Evolutionary conservation across 2,113 vertebrate species (phyloP).

Genomic region (Bos javanicus): DNA sequence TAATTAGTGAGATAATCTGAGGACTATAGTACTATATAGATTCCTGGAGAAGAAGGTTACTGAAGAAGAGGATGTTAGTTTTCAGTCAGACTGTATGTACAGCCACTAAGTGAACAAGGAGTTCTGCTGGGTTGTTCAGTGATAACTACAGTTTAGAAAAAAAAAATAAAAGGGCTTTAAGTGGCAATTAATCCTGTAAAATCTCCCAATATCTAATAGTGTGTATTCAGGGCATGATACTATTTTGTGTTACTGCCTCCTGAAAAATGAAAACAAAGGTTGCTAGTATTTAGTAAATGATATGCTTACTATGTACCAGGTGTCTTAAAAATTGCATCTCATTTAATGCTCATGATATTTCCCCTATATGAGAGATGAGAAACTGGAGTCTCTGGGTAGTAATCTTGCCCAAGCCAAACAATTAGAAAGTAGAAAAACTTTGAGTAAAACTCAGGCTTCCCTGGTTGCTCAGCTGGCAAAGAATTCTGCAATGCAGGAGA

Average conservation of each 20-base stretch:
- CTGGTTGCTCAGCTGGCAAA: not conserved
- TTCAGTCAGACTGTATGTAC: not conserved
- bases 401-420: not conserved
- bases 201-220: not conserved
- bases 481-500: not conserved
- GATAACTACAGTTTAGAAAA: not conserved
- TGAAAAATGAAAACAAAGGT: not conserved
- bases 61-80: not conserved
- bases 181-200: not conserved
- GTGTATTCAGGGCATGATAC: not conserved
- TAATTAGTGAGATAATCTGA: not conserved
- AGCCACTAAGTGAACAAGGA: not conserved
- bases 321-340: not conserved
- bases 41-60: not conserved
- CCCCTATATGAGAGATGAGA: not conserved
- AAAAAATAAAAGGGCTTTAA: not conserved
- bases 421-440: not conserved
- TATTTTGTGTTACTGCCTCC: not conserved
- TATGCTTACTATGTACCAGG: not conserved
- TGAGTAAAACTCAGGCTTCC: not conserved
- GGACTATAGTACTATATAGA: not conserved
- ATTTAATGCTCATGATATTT: not conserved
- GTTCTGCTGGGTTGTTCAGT: not conserved
- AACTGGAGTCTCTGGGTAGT: not conserved
- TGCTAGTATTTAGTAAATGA: not conserved